Evolutionary conservation across 2,797 vertebrate species (phyloP).

Genomic region (Apogon talboti): DNA sequence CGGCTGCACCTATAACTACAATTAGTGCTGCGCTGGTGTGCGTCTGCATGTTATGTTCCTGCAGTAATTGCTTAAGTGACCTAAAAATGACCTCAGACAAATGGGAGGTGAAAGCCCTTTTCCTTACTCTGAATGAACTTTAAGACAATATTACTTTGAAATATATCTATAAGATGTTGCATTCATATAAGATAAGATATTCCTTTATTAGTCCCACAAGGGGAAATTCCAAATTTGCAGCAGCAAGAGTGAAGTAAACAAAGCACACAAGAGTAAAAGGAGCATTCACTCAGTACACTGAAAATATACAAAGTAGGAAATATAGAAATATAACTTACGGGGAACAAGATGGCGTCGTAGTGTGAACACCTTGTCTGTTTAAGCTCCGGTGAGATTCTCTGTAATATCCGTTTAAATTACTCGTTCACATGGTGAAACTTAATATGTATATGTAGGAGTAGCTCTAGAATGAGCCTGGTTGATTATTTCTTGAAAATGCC

Average conservation of each 20-base stretch:
- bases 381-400: background rate
- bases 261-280: no score
- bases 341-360: constrained; percentile 5
- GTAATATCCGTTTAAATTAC: background rate
- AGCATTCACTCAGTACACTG: no score
- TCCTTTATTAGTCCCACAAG: no score
- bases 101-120: background rate
- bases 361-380: background rate
- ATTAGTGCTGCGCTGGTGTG: constrained; percentile 1
- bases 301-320: no score
- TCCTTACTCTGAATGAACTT: no score
- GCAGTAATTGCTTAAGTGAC: constrained; percentile 16
- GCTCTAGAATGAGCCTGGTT: constrained; percentile 2
- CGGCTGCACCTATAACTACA: constrained; percentile 3
- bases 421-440: background rate
- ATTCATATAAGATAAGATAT: no score
- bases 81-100: background rate
- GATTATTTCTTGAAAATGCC: constrained; percentile 9
- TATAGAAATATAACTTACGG: no score
- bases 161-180: no score
- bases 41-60: background rate
- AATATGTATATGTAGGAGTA: background rate
- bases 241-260: no score
- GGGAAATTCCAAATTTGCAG: no score
- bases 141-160: no score